A percentile compares a stretch with the other conserved stretches of the same genome.
Conservation (phyloP, 1,140 invertebrate genomes). For the Drosophila triauraria region DNA sequence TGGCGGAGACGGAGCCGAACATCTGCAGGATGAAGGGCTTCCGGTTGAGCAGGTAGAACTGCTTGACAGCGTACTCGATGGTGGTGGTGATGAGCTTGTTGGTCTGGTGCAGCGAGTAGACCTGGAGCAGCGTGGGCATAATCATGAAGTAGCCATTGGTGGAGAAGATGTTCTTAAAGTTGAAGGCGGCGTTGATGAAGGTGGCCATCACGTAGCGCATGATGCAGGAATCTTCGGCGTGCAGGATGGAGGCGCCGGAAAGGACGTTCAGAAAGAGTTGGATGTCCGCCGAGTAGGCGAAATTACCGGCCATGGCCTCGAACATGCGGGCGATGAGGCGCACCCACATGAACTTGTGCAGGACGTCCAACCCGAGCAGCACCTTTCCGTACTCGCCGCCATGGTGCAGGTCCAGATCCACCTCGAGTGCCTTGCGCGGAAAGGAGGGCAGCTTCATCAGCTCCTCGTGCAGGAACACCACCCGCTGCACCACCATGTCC, state of each 20-base stretch:
- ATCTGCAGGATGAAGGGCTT: constrained; percentile 99
- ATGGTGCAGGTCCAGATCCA: constrained; percentile 97
- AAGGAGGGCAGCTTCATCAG: constrained; percentile 99
- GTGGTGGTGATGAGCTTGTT: constrained; percentile 97
- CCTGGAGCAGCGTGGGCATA: constrained; percentile 98
- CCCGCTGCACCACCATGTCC: constrained; percentile 96
- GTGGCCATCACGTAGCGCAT: constrained; percentile 98
- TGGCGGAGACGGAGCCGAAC: constrained; percentile 98
- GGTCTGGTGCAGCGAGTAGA: constrained; percentile 99
- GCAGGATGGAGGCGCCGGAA: constrained; percentile 98
- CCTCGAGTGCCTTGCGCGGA: constrained; percentile 98
- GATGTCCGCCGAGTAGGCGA: constrained; percentile 98
- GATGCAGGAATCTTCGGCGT: constrained; percentile 98
- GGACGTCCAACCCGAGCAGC: constrained; percentile 96
- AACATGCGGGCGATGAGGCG: constrained; percentile 98
- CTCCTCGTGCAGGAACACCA: constrained; percentile 99
- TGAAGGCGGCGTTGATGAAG: constrained; percentile 98
- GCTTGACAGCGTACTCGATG: constrained; percentile 98
- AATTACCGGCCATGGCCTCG: constrained; percentile 99
- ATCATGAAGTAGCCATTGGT: constrained; percentile 98
- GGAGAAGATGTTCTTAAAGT: constrained; percentile 99
- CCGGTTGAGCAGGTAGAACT: constrained; percentile 99
- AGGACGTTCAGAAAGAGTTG: constrained; percentile 99
- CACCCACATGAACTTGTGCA: constrained; percentile 99
- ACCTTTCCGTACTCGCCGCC: constrained; percentile 96